Evolutionary conservation across 30 jellyfish, hydroid and myxozoan species (phyloP).

Genomic region (Morbakka virulenta): DNA sequence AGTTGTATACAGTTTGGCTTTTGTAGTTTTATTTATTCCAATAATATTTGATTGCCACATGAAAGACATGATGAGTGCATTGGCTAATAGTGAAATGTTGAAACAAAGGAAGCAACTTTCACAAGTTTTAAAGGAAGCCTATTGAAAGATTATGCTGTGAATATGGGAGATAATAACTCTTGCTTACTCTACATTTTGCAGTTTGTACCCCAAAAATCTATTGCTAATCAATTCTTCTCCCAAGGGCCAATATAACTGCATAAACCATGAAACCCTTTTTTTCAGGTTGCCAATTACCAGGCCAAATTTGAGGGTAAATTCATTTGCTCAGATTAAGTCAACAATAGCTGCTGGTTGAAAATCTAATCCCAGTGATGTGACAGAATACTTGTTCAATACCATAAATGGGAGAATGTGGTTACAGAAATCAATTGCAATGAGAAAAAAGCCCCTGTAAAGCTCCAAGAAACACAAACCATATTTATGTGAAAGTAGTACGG

Average conservation of each 20-base stretch:
- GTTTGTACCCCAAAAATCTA: no score
- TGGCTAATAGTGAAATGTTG: constrained; percentile 21
- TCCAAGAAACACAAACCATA: neutral
- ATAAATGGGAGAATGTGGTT: constrained; percentile 7
- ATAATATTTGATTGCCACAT: no score
- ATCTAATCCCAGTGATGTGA: constrained; percentile 5
- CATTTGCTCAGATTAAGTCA: constrained; percentile 4
- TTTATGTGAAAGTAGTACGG: constrained; percentile 2
- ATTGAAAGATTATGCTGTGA: constrained; percentile 3
- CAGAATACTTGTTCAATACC: constrained; percentile 15
- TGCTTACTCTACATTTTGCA: constrained; percentile 20
- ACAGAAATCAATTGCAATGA: constrained; percentile 6
- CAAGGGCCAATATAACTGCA: constrained; percentile 53
- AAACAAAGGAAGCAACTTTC: constrained; percentile 23
- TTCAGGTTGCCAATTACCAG: constrained; percentile 19
- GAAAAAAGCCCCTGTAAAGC: neutral
- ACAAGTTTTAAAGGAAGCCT: constrained; percentile 39
- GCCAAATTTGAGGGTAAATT: constrained; percentile 12
- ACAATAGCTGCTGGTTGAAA: constrained; percentile 17
- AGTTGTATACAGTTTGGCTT: no score
- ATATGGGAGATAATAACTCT: neutral
- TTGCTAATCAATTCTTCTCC: constrained; percentile 40
- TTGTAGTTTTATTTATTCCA: no score
- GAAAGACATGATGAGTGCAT: constrained; percentile 36
- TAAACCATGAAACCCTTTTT: constrained; percentile 4